Evolutionary conservation across 2,797 vertebrate genomes (phyloP), one percentile per base, ranked within the genome.

Genomic region (Enteromius treurensis): DNA sequence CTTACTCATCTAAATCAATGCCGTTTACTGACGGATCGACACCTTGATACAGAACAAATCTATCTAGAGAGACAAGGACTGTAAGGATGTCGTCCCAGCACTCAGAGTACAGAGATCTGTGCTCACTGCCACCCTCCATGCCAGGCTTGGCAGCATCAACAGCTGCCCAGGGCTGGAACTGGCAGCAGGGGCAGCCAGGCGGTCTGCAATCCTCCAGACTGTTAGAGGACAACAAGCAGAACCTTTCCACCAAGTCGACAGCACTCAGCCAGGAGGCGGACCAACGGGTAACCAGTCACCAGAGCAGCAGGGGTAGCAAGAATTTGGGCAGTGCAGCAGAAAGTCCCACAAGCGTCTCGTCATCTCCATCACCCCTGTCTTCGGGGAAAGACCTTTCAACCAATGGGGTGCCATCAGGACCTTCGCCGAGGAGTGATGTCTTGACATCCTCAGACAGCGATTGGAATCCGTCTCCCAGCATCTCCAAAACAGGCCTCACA

Each of bases 201-300:
- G 26, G 32, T 45, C 70, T 78, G 51, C 94, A 93, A 88, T 93
- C 58, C 3, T 69, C 93, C 2, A 91, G 93, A 37, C 94, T 96
- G 89, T 94, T 94, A 0, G 95, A 95, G 6, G 95, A 95, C 83
- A 94, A 93, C 87, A 95, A 95, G 91, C 94, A 95, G 77, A 94
- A 94, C 89, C 94, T 93, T 89, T 95, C 93, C 23, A 94, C 67
- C 45, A 84, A 69, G 60, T 77, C 87, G 58, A 47, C 76, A 83
- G 67, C 26, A n/a, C 26, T 58, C 21, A 77, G 51, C 74, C 81
- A 58, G 76, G 93, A 92, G 90, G 95, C 93, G 88, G 95, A 94
- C 77, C 93, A 91, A 47, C 88, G 92, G 77, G 84, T 86, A 84
- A 75, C 92, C 87, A 84, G 92, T 90, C 87, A 84, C 86, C 87